Evolutionary conservation across 1,140 invertebrate genomes (phyloP).

Genomic region (Camponotus vicinus): DNA sequence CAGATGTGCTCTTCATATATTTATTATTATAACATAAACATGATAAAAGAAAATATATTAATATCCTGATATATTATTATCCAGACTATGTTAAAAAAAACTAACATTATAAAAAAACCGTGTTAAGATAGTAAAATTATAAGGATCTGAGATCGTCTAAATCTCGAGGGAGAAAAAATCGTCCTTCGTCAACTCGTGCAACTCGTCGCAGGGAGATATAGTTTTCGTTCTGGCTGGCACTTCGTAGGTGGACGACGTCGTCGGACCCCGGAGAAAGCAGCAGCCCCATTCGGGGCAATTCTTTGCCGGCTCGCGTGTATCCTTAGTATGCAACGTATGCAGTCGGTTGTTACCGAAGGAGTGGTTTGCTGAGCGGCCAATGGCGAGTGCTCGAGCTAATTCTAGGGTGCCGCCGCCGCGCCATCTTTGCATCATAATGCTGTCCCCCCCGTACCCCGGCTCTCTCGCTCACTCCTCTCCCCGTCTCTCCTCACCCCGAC

Average conservation of each 20-base stretch:
- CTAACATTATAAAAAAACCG: not conserved
- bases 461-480: slow-evolving; percentile 38
- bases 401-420: slow-evolving; percentile 86
- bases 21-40: not conserved
- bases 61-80: not conserved
- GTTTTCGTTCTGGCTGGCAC: slow-evolving; percentile 53
- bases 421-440: slow-evolving; percentile 87
- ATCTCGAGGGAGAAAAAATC: slow-evolving; percentile 6
- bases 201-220: slow-evolving; percentile 10
- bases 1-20: not conserved
- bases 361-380: slow-evolving; percentile 86
- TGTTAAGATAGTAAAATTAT: slow-evolving; percentile 22
- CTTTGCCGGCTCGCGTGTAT: slow-evolving; percentile 83
- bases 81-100: not conserved
- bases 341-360: slow-evolving; percentile 86
- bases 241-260: slow-evolving; percentile 70
- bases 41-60: too few species aligned
- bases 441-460: slow-evolving; percentile 77
- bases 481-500: slow-evolving; percentile 48
- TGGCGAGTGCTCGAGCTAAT: slow-evolving; percentile 86
- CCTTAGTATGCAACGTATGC: slow-evolving; percentile 86
- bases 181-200: slow-evolving; percentile 19
- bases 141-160: not conserved
- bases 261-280: slow-evolving; percentile 29
- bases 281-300: slow-evolving; percentile 77